Base-by-base conservation (phyloP, 1,140 invertebrate species). In the Achroia grisella region DNA sequence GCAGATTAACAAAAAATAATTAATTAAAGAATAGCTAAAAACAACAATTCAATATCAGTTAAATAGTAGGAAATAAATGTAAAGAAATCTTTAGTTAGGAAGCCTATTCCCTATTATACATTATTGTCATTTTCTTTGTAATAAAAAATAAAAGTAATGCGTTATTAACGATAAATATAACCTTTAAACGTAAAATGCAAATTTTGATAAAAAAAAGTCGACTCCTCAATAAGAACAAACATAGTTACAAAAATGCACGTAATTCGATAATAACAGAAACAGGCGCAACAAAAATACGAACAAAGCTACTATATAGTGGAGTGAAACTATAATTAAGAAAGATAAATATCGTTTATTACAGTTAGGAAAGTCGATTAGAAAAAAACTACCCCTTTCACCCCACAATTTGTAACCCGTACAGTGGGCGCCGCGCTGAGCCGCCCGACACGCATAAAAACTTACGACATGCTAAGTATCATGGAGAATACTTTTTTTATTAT, bases 281-380 rank as follows among this genome's bases (percentile, higher is more conserved):
- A 71, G 62, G 66, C 57, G 55, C 57, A 70, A 54, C 58, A 64
- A 72, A 77, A 81, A 85, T 75, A 83, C 68, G 75, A 67, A 70
- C 65, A 67, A 57, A 68, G 72, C 77, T 78, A 81, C 71, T 62
- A 81, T 80, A 77, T 62, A 71, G 67, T 69, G 62, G 64, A 82
- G 73, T 76, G 64, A 70, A 73, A 74, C 73, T 78, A 81, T 85
- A 85, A 85, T 85, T 85, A 85, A 85, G 71, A 78, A 85, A 85
- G 81, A 85, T 85, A 85, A 85, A 85, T 85, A 85, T 83, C 75
- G 77, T 85, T 85, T 85, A 85, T 85, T 85, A 85, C 81, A 66
- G 75, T 78, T 82, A 85, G 76, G 63, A 81, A 82, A 85, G 81
- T 85, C 81, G 81, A 85, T 81, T 85, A 85, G 69, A 82, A 85